phyloP scores from a whole-genome alignment of 2,797 vertebrate genomes.

The Enteromius treurensis region DNA sequence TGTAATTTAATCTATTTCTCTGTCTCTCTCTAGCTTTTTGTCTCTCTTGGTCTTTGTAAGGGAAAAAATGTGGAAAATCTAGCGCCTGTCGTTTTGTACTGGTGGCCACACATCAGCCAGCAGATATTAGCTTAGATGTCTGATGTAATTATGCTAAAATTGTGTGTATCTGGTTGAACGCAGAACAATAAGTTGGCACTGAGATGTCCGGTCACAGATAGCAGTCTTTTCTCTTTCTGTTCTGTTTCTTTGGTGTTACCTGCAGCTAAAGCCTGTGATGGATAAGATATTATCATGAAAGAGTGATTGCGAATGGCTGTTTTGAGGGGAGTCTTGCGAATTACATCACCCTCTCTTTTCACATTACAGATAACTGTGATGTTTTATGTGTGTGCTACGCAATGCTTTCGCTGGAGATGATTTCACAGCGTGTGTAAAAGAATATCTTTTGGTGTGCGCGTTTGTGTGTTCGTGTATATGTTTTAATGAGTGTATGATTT shows the following conservation, averaged over 20 bases:
- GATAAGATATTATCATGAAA: constrained; percentile 58
- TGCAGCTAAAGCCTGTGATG: constrained; percentile 44
- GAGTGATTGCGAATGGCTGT: constrained; percentile 34
- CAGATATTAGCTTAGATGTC: constrained; percentile 14
- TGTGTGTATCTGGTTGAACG: constrained; percentile 7
- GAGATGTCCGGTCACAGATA: constrained; percentile 39
- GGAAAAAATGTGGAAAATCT: not conserved
- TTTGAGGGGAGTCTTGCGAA: constrained; percentile 20
- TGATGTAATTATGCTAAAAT: constrained; percentile 12
- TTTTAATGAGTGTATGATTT: constrained; percentile 36
- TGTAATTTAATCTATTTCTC: constrained; percentile 33
- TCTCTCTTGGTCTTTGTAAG: not conserved
- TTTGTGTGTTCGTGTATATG: constrained; percentile 35
- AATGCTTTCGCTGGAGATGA: not conserved
- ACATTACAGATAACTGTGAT: constrained; percentile 44
- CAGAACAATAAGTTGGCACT: not conserved
- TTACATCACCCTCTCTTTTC: constrained; percentile 46
- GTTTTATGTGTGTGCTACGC: constrained; percentile 24
- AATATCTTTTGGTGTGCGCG: constrained; percentile 33
- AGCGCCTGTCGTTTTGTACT: not conserved
- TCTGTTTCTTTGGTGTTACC: constrained; percentile 26
- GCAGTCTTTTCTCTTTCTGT: constrained; percentile 21
- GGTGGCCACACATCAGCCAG: not conserved
- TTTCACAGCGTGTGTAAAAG: constrained; percentile 13
- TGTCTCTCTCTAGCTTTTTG: not conserved